Base-by-base conservation (phyloP, 2,888 invertebrate species). In the Gnatocerus cornutus region DNA sequence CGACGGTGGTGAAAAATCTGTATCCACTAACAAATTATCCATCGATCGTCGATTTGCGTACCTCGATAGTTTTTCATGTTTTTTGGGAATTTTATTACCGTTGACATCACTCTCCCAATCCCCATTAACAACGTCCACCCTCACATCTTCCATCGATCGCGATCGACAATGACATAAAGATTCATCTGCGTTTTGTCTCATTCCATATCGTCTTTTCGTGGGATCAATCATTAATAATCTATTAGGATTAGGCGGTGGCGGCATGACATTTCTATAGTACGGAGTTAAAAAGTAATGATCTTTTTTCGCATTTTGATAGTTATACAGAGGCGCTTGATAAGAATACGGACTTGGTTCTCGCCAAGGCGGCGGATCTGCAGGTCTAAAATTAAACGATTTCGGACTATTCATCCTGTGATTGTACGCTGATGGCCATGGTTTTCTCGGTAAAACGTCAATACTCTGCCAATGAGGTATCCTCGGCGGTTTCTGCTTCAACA, bases 131-230 rank as follows among this genome's bases (percentile, higher is more conserved):
- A 90, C 87, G 68, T 91, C 91, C 14, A 90, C 88, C 50, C 91
- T 87, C 9, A 92, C 90, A 79, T 93, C 92, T 78, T 93, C 93
- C 83, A 93, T 86, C 1, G 92, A 92, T 63, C 91, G 88, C 10
- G 92, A 91, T 50, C 91, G 87, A 80, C 91, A 90, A 14, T 90
- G 89, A 77, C 91, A 91, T 3, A 21, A 21, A 73, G 84, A 86
- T 33, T 85, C 79, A 39, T 77, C 59, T 55, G 76, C 73, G 6
- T 73, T 69, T 14, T 33, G 65, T 4, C 67, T 58, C 9, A 21
- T 69, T 41, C 13, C 43, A 16, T 30, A 66, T 55, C 66, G 83
- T 82, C 74, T 75, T 45, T 70, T 77, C 9, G 80, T 74, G 0
- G 81, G 78, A 71, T 83, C 84, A 13, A 82, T 77, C 80, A 84